phyloP scores from a whole-genome alignment of 2,888 invertebrate species.

The Lithophane leautieri region DNA sequence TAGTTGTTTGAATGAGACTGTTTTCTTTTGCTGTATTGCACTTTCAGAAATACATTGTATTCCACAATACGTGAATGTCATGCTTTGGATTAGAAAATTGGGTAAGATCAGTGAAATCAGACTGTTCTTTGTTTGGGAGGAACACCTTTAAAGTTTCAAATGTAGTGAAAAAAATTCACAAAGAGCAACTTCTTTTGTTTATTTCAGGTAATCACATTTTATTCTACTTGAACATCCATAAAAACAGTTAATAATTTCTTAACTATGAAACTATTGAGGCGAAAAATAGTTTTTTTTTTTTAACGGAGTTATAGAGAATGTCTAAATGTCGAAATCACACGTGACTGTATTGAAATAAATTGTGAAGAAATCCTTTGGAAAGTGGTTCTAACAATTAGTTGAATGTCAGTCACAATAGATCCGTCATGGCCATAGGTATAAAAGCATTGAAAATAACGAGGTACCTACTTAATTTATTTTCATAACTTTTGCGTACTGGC shows the following conservation, averaged over 20 bases:
- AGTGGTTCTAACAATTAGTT: background rate
- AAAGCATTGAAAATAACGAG: too few species aligned
- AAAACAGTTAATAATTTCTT: background rate
- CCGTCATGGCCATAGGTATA: background rate
- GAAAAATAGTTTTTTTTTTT: too few species aligned
- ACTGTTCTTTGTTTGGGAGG: background rate
- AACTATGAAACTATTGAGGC: background rate
- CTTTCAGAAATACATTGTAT: constrained; percentile 49
- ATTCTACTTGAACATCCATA: background rate
- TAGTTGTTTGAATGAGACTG: constrained; percentile 16
- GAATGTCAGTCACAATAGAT: background rate
- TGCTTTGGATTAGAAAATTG: constrained; percentile 18
- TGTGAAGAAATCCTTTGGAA: background rate
- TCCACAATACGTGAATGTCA: constrained; percentile 22
- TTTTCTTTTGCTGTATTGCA: constrained; percentile 14
- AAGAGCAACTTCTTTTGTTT: too few species aligned
- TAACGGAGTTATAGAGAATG: too few species aligned
- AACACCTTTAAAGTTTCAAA: background rate
- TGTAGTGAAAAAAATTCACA: background rate
- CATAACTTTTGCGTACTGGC: too few species aligned
- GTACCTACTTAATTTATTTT: background rate
- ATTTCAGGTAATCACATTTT: too few species aligned
- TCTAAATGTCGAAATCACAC: background rate
- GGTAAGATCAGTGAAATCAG: constrained; percentile 18
- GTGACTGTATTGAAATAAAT: background rate